These are phyloP conservation scores for Coreius guichenoti DNA, from an alignment of 2,797 vertebrate genomes.

Conservation along the genomic window DNA sequence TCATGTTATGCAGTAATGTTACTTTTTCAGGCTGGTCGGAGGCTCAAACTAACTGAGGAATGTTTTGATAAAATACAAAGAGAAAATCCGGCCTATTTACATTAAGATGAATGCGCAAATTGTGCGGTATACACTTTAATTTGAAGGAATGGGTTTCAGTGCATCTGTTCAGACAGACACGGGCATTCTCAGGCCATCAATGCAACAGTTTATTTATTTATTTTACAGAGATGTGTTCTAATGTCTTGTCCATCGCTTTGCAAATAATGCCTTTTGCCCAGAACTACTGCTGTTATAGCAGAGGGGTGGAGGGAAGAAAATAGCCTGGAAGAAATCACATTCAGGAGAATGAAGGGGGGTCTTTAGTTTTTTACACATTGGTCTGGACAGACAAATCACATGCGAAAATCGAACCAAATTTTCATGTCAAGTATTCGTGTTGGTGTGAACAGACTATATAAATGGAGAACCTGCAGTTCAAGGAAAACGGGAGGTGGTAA, in stretches of 20 bases:
- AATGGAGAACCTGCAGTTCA: not conserved
- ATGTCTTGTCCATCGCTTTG: not conserved
- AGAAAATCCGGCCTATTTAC: not conserved
- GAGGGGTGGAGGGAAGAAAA: too few species aligned
- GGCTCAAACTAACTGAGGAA: not conserved
- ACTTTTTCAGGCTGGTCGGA: not conserved
- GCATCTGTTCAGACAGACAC: too few species aligned
- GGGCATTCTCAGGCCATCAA: too few species aligned
- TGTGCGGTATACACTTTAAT: not conserved
- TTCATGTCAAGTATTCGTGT: not conserved
- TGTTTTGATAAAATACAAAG: too few species aligned
- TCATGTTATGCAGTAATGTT: not conserved
- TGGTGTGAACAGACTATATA: not conserved
- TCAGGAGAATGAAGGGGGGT: not conserved
- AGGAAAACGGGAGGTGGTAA: not conserved
- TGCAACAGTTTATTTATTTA: too few species aligned
- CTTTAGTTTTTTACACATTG: not conserved
- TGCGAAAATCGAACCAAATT: not conserved
- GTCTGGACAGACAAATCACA: not conserved
- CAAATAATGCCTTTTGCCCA: not conserved
- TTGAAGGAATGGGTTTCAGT: too few species aligned
- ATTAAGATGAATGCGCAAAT: not conserved
- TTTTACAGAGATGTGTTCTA: not conserved
- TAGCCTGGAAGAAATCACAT: too few species aligned
- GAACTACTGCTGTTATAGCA: not conserved